Evolutionary conservation across 2,888 invertebrate genomes (phyloP).

Genomic region (Campoplex nolae): DNA sequence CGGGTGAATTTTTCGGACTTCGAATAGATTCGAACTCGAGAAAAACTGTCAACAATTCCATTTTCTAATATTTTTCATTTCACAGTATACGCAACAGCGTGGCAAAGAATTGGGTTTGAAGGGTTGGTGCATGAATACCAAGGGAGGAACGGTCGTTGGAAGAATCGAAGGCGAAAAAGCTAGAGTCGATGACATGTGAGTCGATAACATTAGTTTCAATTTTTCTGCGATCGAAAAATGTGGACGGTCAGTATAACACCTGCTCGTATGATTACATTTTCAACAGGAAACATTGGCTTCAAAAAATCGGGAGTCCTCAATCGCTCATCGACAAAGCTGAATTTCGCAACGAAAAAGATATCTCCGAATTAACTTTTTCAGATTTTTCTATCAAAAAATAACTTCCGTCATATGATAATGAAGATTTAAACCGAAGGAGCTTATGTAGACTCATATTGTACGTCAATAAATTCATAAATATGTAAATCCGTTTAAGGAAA

Average conservation of each 20-base stretch:
- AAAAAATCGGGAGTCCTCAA: constrained; percentile 90
- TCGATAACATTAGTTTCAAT: constrained; percentile 64
- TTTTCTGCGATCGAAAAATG: background rate
- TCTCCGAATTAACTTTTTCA: constrained; percentile 85
- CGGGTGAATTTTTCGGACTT: background rate
- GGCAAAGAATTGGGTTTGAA: constrained; percentile 88
- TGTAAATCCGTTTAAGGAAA: background rate
- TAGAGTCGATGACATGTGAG: constrained; percentile 88
- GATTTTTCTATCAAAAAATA: constrained; percentile 86
- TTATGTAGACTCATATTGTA: background rate
- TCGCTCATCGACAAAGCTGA: constrained; percentile 90
- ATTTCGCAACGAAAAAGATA: constrained; percentile 88
- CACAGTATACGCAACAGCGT: constrained; percentile 88
- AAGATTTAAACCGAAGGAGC: background rate
- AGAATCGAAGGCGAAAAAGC: constrained; percentile 87
- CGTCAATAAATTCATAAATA: background rate
- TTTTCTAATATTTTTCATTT: background rate
- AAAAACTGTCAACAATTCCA: background rate
- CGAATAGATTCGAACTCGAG: background rate
- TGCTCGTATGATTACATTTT: background rate
- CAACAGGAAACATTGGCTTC: constrained; percentile 87
- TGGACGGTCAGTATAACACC: background rate
- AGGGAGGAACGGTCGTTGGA: constrained; percentile 89
- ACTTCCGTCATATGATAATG: background rate
- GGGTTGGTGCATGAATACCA: constrained; percentile 92